Percentiles rank a stretch among this genome's conserved stretches.
These are phyloP conservation scores for Anoplopoma fimbria DNA, from an alignment of 2,113 vertebrate genomes.

Conservation along the genomic window DNA sequence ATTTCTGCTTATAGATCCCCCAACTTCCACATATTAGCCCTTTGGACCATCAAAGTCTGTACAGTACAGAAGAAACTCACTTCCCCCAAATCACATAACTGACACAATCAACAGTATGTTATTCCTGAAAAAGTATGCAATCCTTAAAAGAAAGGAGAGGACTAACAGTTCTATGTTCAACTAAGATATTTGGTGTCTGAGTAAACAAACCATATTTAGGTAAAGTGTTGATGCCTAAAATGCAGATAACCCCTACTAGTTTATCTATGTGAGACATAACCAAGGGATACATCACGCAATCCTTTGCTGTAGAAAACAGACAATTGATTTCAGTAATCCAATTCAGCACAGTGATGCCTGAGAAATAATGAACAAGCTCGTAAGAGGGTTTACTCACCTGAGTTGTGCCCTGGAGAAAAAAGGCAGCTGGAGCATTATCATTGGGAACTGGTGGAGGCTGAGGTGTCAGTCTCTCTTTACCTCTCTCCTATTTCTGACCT, in stretches of 20 bases:
- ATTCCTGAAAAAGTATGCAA: neutral
- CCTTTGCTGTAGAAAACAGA: neutral
- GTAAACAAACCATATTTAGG: neutral
- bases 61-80: neutral
- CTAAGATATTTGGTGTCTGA: neutral
- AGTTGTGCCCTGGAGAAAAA: neutral
- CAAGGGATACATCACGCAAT: neutral
- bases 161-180: neutral
- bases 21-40: neutral
- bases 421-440: neutral
- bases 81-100: no score
- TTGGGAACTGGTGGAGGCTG: neutral
- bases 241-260: neutral
- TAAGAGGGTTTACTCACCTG: constrained; percentile 44
- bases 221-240: neutral
- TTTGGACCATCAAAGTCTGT: neutral
- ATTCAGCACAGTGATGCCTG: neutral
- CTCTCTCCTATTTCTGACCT: constrained; percentile 51
- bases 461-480: constrained; percentile 35
- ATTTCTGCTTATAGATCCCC: no score
- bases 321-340: neutral
- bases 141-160: neutral
- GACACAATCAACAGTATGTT: neutral
- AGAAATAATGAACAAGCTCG: neutral
- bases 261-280: neutral